Evolutionary conservation across 2,797 vertebrate genomes (phyloP).

Genomic region (Acipenser oxyrinchus): DNA sequence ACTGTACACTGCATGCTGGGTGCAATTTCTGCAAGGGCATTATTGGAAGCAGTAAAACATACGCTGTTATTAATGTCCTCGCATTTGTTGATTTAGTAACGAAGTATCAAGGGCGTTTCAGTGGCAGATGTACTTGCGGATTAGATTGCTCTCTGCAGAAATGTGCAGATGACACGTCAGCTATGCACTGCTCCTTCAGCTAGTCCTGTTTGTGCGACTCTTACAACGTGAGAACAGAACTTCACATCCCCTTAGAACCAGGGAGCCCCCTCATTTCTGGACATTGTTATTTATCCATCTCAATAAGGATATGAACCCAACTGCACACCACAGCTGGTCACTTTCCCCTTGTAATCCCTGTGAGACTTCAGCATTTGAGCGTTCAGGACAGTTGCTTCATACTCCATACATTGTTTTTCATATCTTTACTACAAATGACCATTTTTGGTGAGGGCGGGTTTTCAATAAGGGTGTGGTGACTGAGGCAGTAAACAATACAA

Average conservation of each 20-base stretch:
- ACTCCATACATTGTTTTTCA: slow-evolving; percentile 48
- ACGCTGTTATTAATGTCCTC: slow-evolving; percentile 50
- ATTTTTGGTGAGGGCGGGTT: no score
- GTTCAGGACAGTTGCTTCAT: slow-evolving; percentile 50
- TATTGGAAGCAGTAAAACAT: slow-evolving; percentile 48
- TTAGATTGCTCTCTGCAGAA: slow-evolving; percentile 55
- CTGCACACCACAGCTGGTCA: not conserved
- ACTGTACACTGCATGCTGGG: not conserved
- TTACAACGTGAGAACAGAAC: slow-evolving; percentile 38
- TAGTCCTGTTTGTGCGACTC: slow-evolving; percentile 59
- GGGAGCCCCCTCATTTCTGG: not conserved
- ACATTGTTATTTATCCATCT: not conserved
- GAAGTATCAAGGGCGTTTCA: slow-evolving; percentile 62
- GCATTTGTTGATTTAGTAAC: slow-evolving; percentile 72
- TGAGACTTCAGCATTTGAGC: slow-evolving; percentile 1
- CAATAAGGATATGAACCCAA: not conserved
- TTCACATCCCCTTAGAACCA: slow-evolving; percentile 43
- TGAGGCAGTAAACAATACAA: no score
- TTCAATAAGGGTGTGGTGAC: no score
- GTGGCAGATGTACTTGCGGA: slow-evolving; percentile 61
- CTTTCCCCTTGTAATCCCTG: not conserved
- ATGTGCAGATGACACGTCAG: slow-evolving; percentile 69
- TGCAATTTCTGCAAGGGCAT: slow-evolving; percentile 1
- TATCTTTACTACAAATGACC: no score
- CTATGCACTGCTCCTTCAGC: slow-evolving; percentile 60